Base-by-base conservation (phyloP, 1,140 invertebrate species). In the Rhagoletis pomonella region DNA sequence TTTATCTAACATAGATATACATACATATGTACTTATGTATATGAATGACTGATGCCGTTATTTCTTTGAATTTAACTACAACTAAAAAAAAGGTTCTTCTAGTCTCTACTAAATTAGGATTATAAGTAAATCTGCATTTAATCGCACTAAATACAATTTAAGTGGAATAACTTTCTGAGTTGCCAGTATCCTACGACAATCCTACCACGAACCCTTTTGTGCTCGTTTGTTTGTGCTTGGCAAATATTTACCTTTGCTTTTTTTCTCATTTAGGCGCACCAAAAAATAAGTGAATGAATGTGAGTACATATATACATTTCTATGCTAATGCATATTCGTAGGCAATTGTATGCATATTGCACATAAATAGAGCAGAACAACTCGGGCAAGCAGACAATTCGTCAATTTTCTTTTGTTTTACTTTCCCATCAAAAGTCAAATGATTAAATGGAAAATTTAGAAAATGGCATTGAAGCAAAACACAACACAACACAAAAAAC, bases 311-410 rank as follows among this genome's bases (percentile, higher is more conserved):
- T 29, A 2, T 58, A 12, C 3, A 81, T 17, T 5, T 47, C 9
- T 73, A 6, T 14, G n/a, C 10, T 12, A 29, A 29, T 29, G 29
- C 10, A 5, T 14, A 12, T 55, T 81, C 14, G 14, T 73, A n/a
- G 42, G n/a, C 14, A 55, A 81, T 81, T 81, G 47, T 81, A 17
- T 19, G 73, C 73, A 81, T 81, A 81, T 81, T 81, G 44, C 73
- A 55, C 73, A 81, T 81, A 81, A 81, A 55, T 81, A 81, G 73
- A 81, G 73, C 73, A 81, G 73, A 81, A 81, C 44, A 81, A 81
- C n/a, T 19, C 73, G 73, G 73, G 47, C 73, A 81, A 81, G 47
- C 47, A 55, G 73, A 58, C 73, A 81, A 81, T 81, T 55, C 73
- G 50, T 81, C 73, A 55, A 19, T 55, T 81, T 81, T 47, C 73